phyloP scores from a whole-genome alignment of 2,797 vertebrate genomes.

The Capromys pilorides region DNA sequence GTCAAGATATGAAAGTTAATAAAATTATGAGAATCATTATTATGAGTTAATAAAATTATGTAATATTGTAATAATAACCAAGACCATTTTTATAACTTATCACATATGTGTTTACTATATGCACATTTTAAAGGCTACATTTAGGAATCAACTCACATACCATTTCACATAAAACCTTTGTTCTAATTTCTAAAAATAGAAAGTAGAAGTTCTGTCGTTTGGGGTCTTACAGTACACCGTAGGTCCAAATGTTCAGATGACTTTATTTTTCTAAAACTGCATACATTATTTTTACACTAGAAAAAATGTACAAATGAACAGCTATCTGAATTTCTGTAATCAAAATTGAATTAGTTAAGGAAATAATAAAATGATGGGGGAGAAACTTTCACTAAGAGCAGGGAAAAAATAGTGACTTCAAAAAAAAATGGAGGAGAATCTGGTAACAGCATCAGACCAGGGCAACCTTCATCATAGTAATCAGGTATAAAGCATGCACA shows the following conservation, averaged over 20 bases:
- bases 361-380: constrained; percentile 5
- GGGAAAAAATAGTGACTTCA: background rate
- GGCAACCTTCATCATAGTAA: background rate
- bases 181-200: background rate
- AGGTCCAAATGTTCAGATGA: background rate
- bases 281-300: background rate
- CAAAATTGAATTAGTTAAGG: background rate
- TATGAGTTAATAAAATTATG: background rate
- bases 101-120: background rate
- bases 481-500: no score
- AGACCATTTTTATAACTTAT: background rate
- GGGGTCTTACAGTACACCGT: background rate
- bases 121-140: background rate
- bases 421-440: background rate
- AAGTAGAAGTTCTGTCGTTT: background rate
- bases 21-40: constrained; percentile 15
- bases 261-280: background rate
- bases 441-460: background rate
- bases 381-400: background rate
- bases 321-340: background rate
- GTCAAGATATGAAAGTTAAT: background rate
- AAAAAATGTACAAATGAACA: background rate
- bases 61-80: background rate
- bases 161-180: background rate
- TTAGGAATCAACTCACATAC: background rate